phyloP scores from a whole-genome alignment of 1,140 invertebrate genomes.

The Atopsyche davidsoni region DNA sequence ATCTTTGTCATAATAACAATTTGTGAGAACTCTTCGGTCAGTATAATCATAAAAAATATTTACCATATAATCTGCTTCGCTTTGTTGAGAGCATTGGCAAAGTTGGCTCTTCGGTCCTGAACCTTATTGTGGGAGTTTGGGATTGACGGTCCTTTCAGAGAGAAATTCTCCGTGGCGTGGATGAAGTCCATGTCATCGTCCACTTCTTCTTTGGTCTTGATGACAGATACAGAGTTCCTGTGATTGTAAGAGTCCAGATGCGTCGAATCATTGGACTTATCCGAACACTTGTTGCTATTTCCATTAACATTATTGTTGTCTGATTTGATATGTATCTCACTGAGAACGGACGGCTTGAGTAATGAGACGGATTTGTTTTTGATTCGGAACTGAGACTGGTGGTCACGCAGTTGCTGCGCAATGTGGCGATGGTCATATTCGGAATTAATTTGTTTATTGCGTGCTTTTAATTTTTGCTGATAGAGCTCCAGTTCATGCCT shows the following conservation, averaged over 20 bases:
- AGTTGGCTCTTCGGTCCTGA: slow-evolving; percentile 40
- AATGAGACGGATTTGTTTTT: slow-evolving; percentile 41
- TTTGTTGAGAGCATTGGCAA: slow-evolving; percentile 45
- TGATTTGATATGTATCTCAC: slow-evolving; percentile 43
- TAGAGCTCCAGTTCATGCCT: slow-evolving; percentile 43
- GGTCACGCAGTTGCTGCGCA: slow-evolving; percentile 44
- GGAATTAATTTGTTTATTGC: slow-evolving; percentile 41
- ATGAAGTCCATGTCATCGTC: slow-evolving; percentile 28
- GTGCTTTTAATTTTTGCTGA: slow-evolving; percentile 41
- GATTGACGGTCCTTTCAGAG: slow-evolving; percentile 28
- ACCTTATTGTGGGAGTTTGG: slow-evolving; percentile 35
- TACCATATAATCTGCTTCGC: slow-evolving; percentile 44
- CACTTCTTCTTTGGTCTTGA: slow-evolving; percentile 15
- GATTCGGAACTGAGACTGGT: slow-evolving; percentile 40
- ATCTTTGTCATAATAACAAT: no score
- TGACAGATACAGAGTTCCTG: slow-evolving; percentile 33
- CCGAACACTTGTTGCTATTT: slow-evolving; percentile 34
- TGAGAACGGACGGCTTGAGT: slow-evolving; percentile 44
- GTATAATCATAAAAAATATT: slow-evolving; percentile 25
- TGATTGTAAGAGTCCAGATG: slow-evolving; percentile 36
- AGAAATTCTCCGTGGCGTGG: slow-evolving; percentile 27
- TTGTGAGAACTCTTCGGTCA: neutral
- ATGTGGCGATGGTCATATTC: slow-evolving; percentile 45
- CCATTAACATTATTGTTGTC: slow-evolving; percentile 36
- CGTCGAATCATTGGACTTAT: slow-evolving; percentile 38